Base-by-base conservation (phyloP, 2,113 vertebrate species). In the Heterochromis multidens region DNA sequence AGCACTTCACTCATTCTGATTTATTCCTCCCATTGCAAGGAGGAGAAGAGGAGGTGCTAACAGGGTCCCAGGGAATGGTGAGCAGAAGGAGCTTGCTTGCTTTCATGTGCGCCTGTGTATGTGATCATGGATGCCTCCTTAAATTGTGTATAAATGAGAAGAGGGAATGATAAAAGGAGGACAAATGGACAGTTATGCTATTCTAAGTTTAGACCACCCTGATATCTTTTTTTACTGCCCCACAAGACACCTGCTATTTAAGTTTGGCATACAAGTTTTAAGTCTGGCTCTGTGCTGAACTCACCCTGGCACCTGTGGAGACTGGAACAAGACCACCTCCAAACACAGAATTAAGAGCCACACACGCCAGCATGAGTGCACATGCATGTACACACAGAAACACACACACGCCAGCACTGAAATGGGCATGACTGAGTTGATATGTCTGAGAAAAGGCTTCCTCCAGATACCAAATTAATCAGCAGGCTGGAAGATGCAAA, bases 401-500 rank as follows among this genome's bases (percentile, higher is more conserved):
- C 54, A 79, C 23, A 40, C 40, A 31, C 62, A 80, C 29, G 60
- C 79, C 87, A 7, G n/a, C 65, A 56, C 14, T 62, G 23, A 77
- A 82, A 81, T 62, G 79, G 80, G 84, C 78, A 77, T 58, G 70
- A 88, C 58, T 83, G 84, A 84, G 83, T 84, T 86, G 62, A 86
- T 88, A 88, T 82, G 77, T 89, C 52, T 77, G 79, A 86, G 81
- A 88, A 85, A 90, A 81, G 21, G 72, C 80, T 80, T 93, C 70
- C 90, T 92, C 90, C 80, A 94, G 91, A 94, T 87, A 94, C 85
- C 89, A 93, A 93, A 93, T 94, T 92, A 94, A 94, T 94, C 91
- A 91, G 84, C 87, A 93, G 89, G 84, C 83, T 93, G 89, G 90
- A 93, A 90, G 87, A 94, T 94, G 92, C 91, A 92, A 92, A 95